Evolutionary conservation across 2,113 vertebrate genomes (phyloP), one percentile per base, ranked within the genome.

Genomic region (Heptranchias perlo): DNA sequence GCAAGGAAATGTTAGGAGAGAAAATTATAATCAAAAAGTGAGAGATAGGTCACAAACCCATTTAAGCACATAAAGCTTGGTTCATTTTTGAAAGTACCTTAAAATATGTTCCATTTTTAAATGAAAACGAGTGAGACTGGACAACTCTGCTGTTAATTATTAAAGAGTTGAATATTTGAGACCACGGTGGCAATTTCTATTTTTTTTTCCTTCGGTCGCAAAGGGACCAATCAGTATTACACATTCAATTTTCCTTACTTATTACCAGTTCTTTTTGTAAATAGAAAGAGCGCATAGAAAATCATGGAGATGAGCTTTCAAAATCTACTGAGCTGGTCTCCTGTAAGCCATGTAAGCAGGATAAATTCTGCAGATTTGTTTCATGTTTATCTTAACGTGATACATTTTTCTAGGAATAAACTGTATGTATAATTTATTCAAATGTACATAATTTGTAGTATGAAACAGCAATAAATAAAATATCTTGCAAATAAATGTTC

Each of bases 361-460:
- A 54, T 89, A 89, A 18, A 39, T 92, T 64, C 31, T 62, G 47
- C 47, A 54, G 49, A 54, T 10, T 54, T 49, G 61, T 64, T 44
- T 64, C n/a, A 31, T 64, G 89, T 64, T 61, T 62, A 94, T 94
- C n/a, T 58, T n/a, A 91, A 91, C 0, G 78, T 47, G 78, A 54
- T 54, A 89, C 52, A 49, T 86, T 91, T 91, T 91, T 91, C 52
- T 62, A 62, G 31, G 25, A 93, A 61, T 92, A 35, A 92, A 93
- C 58, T 58, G 21, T 86, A 92, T 62, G 54, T 93, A 62, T 93
- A 93, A 93, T 62, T 91, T 93, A 93, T 93, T 93, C 54, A 93
- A 93, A 64, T 93, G 52, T 91, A n/a, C 58, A 92, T 64, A 93
- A 91, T 35, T 82, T 82, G 78, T 87, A 62, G 39, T 64, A 62